These are phyloP conservation scores for Ommatoiulus sabulosus DNA, from an alignment of 2,888 invertebrate genomes.

Conservation along the genomic window DNA sequence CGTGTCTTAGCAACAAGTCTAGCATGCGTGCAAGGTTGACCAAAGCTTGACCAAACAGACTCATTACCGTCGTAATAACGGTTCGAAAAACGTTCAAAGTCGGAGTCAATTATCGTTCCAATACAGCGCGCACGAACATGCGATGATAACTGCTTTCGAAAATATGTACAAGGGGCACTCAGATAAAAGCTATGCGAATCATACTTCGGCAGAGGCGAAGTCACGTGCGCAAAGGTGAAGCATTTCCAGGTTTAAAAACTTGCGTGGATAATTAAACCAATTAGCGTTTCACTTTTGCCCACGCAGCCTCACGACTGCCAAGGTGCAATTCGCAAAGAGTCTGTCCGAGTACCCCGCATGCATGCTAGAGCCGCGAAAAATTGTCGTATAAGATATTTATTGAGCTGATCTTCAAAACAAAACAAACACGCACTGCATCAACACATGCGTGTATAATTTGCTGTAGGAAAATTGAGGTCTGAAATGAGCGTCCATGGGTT, in stretches of 20 bases:
- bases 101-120: neutral
- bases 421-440: neutral
- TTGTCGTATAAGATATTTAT: neutral
- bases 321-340: no score
- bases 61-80: neutral
- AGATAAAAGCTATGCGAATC: no score
- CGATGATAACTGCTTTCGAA: neutral
- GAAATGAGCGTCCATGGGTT: neutral
- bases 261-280: no score
- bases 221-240: no score
- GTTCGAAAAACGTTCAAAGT: neutral
- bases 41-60: neutral
- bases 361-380: neutral
- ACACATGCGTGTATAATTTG: neutral
- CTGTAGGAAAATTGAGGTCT: neutral
- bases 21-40: neutral
- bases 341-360: neutral
- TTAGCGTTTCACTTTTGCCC: no score
- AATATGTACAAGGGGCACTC: neutral
- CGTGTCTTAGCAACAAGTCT: neutral
- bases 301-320: no score
- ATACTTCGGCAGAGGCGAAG: no score
- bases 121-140: neutral
- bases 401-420: neutral
- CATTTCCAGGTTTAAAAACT: no score